Evolutionary conservation across 1,140 invertebrate species (phyloP), one percentile per base, ranked within the genome.

Genomic region (Thalassaphorura encarpata): DNA sequence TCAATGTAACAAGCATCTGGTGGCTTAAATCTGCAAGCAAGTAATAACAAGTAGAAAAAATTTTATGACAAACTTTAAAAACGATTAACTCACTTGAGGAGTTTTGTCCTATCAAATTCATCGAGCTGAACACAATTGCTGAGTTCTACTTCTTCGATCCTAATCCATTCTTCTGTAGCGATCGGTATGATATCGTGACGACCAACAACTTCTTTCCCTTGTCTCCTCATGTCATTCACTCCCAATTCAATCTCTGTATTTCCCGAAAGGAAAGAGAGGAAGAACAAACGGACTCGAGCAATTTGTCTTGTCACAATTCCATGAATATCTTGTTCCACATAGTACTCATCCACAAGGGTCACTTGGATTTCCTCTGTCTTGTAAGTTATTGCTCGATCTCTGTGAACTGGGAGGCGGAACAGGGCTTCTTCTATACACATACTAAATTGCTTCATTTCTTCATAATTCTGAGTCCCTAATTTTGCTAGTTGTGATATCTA

Each of bases 111-210:
- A 53, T 93, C 83, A 71, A 94, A 99, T 62, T 93, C 89, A 49
- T 91, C 83, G 63, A 85, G 83, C 68, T 96, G 85, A 8, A 99
- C 87, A 69, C 88, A 91, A 33, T 83, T 83, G 74, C 98, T 94
- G 71, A 99, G 97, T 70, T 98, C 92, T 0, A 89, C 80, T 23
- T 84, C 80, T 74, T 99, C 94, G 4, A 98, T 78, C 41, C 89
- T 80, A 66, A 99, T 99, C 97, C 97, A 99, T 74, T 99, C 92
- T 73, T 99, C 97, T 0, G 97, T 99, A 53, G 92, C 89, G 28
- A 99, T 94, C 8, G 96, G 96, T 67, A 99, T 95, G 68, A 99
- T 99, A 72, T 99, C 97, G 71, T 98, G 92, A 18, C 97, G 77
- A 0, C 97, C 93, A 0, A 99, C 97, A 16, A 99, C 92, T 78